Base-by-base conservation (phyloP, 2,113 vertebrate genomes). In the Ramphastos sulfuratus region DNA sequence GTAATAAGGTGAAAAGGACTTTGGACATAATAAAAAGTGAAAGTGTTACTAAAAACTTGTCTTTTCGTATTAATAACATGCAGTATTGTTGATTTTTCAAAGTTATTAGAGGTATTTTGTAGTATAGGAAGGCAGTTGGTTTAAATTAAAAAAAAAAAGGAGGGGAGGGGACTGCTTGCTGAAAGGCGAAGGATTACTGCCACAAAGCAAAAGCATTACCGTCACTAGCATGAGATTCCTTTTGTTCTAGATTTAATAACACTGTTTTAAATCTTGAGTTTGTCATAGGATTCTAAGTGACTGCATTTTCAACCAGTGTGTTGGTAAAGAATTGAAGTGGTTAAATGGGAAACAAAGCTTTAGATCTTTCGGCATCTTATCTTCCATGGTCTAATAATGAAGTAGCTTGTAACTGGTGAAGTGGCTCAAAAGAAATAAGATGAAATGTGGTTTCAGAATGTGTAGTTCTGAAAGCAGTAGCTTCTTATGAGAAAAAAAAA, bases 161-260 rank as follows among this genome's bases (percentile, higher is more conserved):
- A 24, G 0, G 1, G 1, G 5, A 2, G 12, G 12, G 1, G 3
- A 11, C 6, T 35, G 44, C 5, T 58, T 70, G 19, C 4, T 78
- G 33, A 58, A 83, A 46, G 44, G 44, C 6, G 7, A 46, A 46
- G 44, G 42, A 44, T 89, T 80, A 11, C 3, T 7, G 14, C n/a
- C 28, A 16, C 20, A 48, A 20, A 48, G 48, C 48, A 21, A 48
- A 21, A 48, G 8, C 35, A 39, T 89, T 79, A 9, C 3, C 7
- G 16, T 35, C 28, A 16, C 20, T 54, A 31, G 33, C 25, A 1
- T 54, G 73, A 48, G n/a, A 27, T 75, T 88, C 39, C 33, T 58
- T 18, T 3, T 61, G 33, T 75, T 83, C 24, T 44, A 0, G 37
- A 27, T 48, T 69, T 61, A 14, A 46, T 61, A 67, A 28, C 27